Evolutionary conservation across 2,888 invertebrate genomes (phyloP).

Genomic region (Ophioninae sp.): DNA sequence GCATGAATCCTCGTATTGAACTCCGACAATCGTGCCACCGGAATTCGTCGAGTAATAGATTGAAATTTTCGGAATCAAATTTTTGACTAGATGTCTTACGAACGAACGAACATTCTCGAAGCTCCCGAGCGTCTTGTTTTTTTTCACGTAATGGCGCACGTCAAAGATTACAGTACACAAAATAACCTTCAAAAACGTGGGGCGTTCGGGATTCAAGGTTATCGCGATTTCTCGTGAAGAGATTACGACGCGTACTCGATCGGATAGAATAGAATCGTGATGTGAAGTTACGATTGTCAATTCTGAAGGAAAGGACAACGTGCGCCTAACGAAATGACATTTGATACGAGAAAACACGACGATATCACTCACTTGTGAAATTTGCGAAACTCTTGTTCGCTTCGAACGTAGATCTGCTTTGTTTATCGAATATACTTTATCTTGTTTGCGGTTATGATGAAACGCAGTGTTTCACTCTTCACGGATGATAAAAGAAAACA

Average conservation of each 20-base stretch:
- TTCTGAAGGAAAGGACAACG: background rate
- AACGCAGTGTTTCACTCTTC: conserved; percentile 5
- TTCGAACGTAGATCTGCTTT: background rate
- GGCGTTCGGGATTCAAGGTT: background rate
- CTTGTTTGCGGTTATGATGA: background rate
- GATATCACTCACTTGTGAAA: background rate
- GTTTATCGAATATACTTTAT: conserved; percentile 11
- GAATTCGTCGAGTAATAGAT: background rate
- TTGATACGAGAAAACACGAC: background rate
- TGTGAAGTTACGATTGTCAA: background rate
- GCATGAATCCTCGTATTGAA: background rate
- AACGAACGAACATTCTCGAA: background rate
- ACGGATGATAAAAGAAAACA: conserved; percentile 10
- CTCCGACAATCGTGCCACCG: background rate
- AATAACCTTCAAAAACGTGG: background rate
- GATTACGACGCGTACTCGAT: background rate
- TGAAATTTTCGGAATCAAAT: background rate
- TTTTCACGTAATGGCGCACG: background rate
- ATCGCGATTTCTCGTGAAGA: background rate
- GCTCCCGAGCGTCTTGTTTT: background rate
- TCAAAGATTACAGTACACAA: background rate
- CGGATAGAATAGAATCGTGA: background rate
- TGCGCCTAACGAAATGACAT: background rate
- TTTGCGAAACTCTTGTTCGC: background rate
- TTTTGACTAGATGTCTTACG: background rate